Evolutionary conservation across 2,888 invertebrate species (phyloP).

Genomic region (Diaprepes abbreviatus): DNA sequence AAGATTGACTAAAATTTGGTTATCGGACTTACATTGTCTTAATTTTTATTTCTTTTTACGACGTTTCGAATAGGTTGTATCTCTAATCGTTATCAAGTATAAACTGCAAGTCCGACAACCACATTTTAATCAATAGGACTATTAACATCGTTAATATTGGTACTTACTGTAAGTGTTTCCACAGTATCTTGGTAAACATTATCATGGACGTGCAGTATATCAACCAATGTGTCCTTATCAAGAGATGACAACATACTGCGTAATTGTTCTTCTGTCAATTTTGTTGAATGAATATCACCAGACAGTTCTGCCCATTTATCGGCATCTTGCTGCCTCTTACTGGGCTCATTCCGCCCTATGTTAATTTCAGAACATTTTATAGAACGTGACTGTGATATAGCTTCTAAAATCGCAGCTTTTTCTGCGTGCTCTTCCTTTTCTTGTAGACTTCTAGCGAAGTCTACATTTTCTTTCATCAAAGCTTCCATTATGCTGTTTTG

Average conservation of each 20-base stretch:
- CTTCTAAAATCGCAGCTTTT: constrained; percentile 37
- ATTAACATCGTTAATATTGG: constrained; percentile 24
- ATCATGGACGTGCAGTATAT: constrained; percentile 78
- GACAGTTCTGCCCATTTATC: constrained; percentile 70
- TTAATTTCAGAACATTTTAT: constrained; percentile 72
- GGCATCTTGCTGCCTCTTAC: constrained; percentile 55
- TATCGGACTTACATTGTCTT: too few species aligned
- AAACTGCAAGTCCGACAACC: too few species aligned
- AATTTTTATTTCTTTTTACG: too few species aligned
- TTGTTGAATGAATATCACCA: constrained; percentile 78
- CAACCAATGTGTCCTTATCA: constrained; percentile 74
- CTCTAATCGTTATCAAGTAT: too few species aligned
- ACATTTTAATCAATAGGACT: too few species aligned
- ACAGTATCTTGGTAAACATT: constrained; percentile 79
- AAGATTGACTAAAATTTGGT: too few species aligned
- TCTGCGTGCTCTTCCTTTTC: constrained; percentile 65
- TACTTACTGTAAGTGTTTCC: constrained; percentile 70
- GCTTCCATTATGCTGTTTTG: constrained; percentile 71
- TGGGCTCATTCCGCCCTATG: constrained; percentile 76
- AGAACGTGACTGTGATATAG: constrained; percentile 12
- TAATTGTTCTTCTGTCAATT: constrained; percentile 79
- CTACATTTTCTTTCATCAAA: constrained; percentile 77
- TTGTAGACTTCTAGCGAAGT: constrained; percentile 74
- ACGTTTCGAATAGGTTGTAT: too few species aligned
- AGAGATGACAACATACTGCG: constrained; percentile 80